Percentiles rank a stretch among this genome's conserved stretches.
Evolutionary conservation across 2,888 invertebrate species (phyloP).

Genomic region (Melanchra persicariae): DNA sequence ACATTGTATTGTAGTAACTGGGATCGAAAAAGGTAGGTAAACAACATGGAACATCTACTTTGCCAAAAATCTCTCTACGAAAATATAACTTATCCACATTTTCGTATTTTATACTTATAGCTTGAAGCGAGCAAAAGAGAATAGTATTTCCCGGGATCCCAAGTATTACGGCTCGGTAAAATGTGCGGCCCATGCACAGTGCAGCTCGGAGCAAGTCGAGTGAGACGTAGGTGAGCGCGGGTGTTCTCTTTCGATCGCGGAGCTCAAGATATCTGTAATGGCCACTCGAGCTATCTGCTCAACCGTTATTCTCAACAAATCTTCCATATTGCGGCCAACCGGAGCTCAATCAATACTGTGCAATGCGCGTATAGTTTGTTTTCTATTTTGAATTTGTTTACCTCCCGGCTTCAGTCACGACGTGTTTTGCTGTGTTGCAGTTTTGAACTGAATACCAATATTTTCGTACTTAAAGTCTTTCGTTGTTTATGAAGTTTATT

Average conservation of each 20-base stretch:
- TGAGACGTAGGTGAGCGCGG: constrained; percentile 80
- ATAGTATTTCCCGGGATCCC: constrained; percentile 68
- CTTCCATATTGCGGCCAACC: constrained; percentile 85
- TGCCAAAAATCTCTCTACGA: constrained; percentile 38
- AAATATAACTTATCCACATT: constrained; percentile 57
- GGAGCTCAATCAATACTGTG: constrained; percentile 82
- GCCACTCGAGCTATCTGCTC: constrained; percentile 88
- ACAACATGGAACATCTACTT: constrained; percentile 26
- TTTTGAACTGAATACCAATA: constrained; percentile 59
- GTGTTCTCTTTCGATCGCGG: constrained; percentile 80
- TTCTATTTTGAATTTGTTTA: constrained; percentile 74
- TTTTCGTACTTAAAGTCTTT: constrained; percentile 56
- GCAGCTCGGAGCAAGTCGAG: constrained; percentile 75
- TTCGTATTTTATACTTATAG: constrained; percentile 65
- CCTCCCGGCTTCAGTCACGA: constrained; percentile 50
- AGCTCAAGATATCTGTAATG: constrained; percentile 88
- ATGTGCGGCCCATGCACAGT: constrained; percentile 69
- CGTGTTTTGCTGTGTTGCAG: constrained; percentile 57
- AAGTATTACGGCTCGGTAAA: constrained; percentile 73
- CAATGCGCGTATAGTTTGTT: constrained; percentile 74
- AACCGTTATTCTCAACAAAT: constrained; percentile 88
- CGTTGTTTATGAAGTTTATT: constrained; percentile 48
- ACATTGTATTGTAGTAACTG: not conserved
- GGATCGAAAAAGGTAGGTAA: constrained; percentile 18
- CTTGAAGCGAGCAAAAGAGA: constrained; percentile 66